phyloP scores from a whole-genome alignment of 2,888 invertebrate species.

The Cistogaster globosa region DNA sequence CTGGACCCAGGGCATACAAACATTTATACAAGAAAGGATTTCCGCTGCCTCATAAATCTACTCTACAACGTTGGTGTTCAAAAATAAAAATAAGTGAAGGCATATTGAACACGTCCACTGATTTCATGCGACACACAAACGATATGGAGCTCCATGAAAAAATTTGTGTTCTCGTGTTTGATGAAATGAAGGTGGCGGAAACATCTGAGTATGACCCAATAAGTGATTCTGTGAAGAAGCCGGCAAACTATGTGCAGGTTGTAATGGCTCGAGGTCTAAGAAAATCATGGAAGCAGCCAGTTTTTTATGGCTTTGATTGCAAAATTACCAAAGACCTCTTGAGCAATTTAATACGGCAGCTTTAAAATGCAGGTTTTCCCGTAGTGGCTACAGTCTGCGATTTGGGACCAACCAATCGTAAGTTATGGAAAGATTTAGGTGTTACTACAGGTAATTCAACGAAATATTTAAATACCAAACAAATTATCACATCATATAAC shows the following conservation, averaged over 20 bases:
- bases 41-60: conserved; percentile 29
- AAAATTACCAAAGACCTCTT: neutral
- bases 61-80: conserved; percentile 24
- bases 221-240: neutral
- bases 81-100: conserved; percentile 22
- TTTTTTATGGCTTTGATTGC: neutral
- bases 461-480: neutral
- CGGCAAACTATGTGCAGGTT: neutral
- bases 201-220: conserved; percentile 53
- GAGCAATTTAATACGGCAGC: no score
- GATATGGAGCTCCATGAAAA: conserved; percentile 13
- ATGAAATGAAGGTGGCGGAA: conserved; percentile 55
- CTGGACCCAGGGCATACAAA: conserved; percentile 29
- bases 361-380: neutral
- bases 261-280: neutral
- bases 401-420: neutral
- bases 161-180: conserved; percentile 51
- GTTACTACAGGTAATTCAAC: neutral
- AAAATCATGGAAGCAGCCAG: neutral
- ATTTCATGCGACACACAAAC: conserved; percentile 15
- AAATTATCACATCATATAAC: neutral
- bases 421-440: conserved; percentile 7
- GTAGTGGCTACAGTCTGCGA: neutral
- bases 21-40: conserved; percentile 44
- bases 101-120: neutral